phyloP scores from a whole-genome alignment of 2,888 invertebrate species.

The Stomorhina lunata region DNA sequence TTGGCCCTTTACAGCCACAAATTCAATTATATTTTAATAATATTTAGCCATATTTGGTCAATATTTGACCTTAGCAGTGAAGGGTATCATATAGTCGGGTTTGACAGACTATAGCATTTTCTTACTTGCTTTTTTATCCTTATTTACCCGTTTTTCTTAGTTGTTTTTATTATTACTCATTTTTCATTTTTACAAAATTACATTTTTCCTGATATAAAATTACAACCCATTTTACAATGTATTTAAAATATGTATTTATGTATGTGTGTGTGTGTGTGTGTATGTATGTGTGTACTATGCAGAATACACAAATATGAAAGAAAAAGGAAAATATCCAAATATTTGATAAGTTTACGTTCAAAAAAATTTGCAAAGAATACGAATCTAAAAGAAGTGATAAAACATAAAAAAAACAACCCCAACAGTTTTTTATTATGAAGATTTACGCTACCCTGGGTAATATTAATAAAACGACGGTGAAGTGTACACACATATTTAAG shows the following conservation, averaged over 20 bases:
- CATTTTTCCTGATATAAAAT: neutral
- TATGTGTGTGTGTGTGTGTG: too few relatives aligned
- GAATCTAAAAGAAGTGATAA: constrained; percentile 33
- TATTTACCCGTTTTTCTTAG: neutral
- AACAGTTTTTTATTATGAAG: constrained; percentile 36
- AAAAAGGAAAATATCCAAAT: neutral
- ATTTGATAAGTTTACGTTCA: constrained; percentile 4
- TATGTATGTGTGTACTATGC: too few relatives aligned
- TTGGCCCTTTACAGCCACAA: too few relatives aligned
- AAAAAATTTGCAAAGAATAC: constrained; percentile 25
- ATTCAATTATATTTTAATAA: too few relatives aligned
- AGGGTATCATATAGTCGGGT: too few relatives aligned
- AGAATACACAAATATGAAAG: neutral
- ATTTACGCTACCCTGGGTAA: constrained; percentile 45
- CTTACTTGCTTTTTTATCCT: neutral
- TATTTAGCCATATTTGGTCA: too few relatives aligned
- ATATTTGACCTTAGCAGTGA: too few relatives aligned
- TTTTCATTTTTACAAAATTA: neutral
- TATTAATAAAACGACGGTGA: constrained; percentile 41
- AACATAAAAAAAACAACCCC: constrained; percentile 47
- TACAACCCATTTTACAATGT: constrained; percentile 24
- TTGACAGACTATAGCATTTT: too few relatives aligned
- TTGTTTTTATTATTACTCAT: neutral
- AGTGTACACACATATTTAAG: constrained; percentile 22
- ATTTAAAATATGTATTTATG: neutral